A percentile compares a stretch with the other conserved stretches of the same genome.
phyloP scores from a whole-genome alignment of 2,797 vertebrate species.

The Acanthiza pusilla region DNA sequence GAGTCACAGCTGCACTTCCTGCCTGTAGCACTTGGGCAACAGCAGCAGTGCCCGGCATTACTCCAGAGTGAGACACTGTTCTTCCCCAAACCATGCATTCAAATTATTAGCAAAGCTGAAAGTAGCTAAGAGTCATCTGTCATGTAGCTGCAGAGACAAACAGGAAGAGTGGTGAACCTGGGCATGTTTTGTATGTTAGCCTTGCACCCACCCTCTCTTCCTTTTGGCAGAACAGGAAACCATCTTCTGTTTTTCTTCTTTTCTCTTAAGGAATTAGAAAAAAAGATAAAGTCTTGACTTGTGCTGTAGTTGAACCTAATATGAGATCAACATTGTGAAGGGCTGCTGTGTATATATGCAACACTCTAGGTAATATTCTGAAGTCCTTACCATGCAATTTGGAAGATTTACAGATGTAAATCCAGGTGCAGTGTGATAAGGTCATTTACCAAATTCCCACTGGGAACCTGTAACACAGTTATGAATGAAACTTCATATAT shows the following conservation, averaged over 20 bases:
- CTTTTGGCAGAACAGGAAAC: constrained; percentile 58
- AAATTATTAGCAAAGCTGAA: constrained; percentile 33
- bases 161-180: constrained; percentile 57
- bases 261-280: constrained; percentile 54
- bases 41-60: background rate
- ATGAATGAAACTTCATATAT: background rate
- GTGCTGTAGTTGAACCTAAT: background rate
- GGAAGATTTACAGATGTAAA: background rate
- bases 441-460: background rate
- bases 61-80: background rate
- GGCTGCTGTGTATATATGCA: background rate
- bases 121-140: constrained; percentile 24
- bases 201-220: constrained; percentile 39
- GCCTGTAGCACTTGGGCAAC: background rate
- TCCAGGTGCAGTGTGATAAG: background rate
- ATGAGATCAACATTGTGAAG: background rate
- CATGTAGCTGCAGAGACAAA: constrained; percentile 50
- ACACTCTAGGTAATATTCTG: background rate
- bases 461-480: background rate
- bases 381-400: background rate
- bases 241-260: constrained; percentile 42
- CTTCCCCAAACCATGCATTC: background rate
- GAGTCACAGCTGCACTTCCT: constrained; percentile 4
- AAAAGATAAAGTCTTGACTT: background rate
- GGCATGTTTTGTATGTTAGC: constrained; percentile 32